phyloP scores from a whole-genome alignment of 2,113 vertebrate species.

The Chaenocephalus aceratus region DNA sequence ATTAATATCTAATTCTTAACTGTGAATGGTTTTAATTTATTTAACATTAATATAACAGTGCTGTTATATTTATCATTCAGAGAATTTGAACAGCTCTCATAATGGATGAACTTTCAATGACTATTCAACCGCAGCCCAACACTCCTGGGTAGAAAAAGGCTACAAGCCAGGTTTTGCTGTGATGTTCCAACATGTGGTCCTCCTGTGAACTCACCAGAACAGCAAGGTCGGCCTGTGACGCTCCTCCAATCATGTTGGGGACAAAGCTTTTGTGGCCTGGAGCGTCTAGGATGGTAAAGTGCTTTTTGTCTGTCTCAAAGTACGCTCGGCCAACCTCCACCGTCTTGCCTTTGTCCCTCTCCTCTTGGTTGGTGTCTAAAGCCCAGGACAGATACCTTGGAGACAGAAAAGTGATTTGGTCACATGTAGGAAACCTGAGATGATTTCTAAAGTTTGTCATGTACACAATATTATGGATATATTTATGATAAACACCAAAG shows the following conservation, averaged over 20 bases:
- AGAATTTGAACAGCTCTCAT: too few species aligned
- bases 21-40: too few species aligned
- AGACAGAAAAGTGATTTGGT: slow-evolving; percentile 1
- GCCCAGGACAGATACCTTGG: slow-evolving; percentile 98
- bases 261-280: slow-evolving; percentile 99
- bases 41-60: too few species aligned
- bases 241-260: slow-evolving; percentile 99
- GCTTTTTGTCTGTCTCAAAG: slow-evolving; percentile 99
- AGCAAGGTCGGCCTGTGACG: slow-evolving; percentile 97
- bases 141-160: background rate
- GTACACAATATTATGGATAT: background rate
- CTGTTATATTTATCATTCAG: too few species aligned
- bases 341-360: slow-evolving; percentile 98
- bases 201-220: slow-evolving; percentile 90
- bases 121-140: too few species aligned
- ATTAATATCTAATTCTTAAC: too few species aligned
- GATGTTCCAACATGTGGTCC: background rate
- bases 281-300: slow-evolving; percentile 99
- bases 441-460: background rate
- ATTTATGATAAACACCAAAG: too few species aligned
- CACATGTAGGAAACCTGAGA: background rate
- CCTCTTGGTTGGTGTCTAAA: slow-evolving; percentile 98
- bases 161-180: background rate
- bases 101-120: too few species aligned
- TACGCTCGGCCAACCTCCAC: slow-evolving; percentile 98